These are phyloP conservation scores for Nettapus auritus DNA, from an alignment of 2,113 vertebrate species.

Conservation along the genomic window DNA sequence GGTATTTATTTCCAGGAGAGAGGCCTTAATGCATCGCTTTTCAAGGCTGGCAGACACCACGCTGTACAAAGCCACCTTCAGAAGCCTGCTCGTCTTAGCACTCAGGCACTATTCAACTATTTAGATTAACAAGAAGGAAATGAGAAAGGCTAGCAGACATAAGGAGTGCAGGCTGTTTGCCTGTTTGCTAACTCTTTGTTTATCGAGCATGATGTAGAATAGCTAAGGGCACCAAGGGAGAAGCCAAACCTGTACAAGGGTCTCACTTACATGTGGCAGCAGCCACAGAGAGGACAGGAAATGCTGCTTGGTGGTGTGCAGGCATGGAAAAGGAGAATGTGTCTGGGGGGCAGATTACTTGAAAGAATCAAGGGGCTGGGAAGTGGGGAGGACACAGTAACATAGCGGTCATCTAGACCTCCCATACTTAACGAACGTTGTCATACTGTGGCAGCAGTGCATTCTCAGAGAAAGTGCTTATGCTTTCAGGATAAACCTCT, in stretches of 20 bases:
- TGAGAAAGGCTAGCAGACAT: background rate
- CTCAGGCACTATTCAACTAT: fast-evolving
- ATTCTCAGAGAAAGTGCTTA: background rate
- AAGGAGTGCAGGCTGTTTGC: background rate
- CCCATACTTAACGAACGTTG: background rate
- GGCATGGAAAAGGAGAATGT: background rate
- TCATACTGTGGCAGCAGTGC: background rate
- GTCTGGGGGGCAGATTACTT: background rate
- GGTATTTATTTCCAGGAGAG: background rate
- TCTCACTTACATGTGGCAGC: background rate
- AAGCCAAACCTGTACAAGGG: background rate
- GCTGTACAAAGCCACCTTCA: background rate
- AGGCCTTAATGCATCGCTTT: background rate
- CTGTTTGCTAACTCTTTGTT: background rate
- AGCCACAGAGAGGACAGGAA: background rate
- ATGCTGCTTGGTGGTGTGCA: background rate
- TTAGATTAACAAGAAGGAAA: background rate
- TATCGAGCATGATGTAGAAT: background rate
- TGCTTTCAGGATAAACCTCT: background rate
- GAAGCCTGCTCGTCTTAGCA: background rate
- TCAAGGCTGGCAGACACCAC: background rate
- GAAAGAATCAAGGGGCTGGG: background rate
- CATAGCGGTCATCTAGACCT: background rate
- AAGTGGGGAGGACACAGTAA: background rate
- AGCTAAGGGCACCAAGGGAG: background rate